phyloP scores from a whole-genome alignment of 1,140 invertebrate genomes.

The Leptopilina boulardi region DNA sequence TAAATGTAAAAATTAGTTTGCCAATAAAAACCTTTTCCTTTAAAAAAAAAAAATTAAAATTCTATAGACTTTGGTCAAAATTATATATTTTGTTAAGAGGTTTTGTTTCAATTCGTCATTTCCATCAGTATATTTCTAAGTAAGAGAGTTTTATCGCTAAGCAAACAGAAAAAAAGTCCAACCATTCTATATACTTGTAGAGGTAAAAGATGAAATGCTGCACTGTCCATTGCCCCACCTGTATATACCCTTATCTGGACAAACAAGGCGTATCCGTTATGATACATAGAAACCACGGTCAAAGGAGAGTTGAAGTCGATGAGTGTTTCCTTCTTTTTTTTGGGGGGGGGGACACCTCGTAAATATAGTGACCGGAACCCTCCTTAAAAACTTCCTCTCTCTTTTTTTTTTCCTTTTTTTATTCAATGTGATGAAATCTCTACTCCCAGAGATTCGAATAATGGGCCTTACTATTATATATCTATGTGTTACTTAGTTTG shows the following conservation, averaged over 20 bases:
- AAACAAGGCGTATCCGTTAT: slow-evolving; percentile 70
- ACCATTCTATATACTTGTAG: slow-evolving; percentile 62
- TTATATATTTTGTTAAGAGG: not conserved
- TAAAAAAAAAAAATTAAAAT: no score
- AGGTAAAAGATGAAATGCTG: slow-evolving; percentile 67
- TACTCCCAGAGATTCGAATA: slow-evolving; percentile 53
- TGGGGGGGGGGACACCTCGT: no score
- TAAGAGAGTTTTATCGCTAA: slow-evolving; percentile 60
- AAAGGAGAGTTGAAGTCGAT: slow-evolving; percentile 46
- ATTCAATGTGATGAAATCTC: slow-evolving; percentile 16
- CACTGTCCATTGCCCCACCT: slow-evolving; percentile 72
- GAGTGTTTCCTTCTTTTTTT: slow-evolving; percentile 51
- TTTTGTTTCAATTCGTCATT: slow-evolving; percentile 38
- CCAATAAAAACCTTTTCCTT: no score
- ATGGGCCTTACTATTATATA: slow-evolving; percentile 55
- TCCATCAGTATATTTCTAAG: not conserved
- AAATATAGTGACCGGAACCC: slow-evolving; percentile 56
- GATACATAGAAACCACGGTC: slow-evolving; percentile 60
- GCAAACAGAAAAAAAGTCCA: slow-evolving; percentile 56
- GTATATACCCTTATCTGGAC: slow-evolving; percentile 71
- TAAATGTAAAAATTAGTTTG: no score
- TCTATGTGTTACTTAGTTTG: slow-evolving; percentile 33
- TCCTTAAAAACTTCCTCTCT: slow-evolving; percentile 38
- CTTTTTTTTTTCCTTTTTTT: no score
- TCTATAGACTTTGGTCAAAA: not conserved